Evolutionary conservation across 1,140 invertebrate species (phyloP).

Genomic region (Meteorus sp.): DNA sequence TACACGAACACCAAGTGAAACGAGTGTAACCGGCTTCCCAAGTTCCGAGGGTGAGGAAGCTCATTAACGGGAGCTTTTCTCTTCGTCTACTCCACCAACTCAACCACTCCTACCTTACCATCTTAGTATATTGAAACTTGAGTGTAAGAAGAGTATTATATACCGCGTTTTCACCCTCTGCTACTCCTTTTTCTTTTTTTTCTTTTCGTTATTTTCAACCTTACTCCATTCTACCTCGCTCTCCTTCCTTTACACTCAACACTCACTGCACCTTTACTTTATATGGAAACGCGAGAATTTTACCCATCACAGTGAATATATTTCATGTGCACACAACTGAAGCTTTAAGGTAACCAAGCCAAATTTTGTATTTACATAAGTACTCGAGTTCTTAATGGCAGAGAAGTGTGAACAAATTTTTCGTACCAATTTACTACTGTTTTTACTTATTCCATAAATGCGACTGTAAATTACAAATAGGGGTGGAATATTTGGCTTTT

Average conservation of each 20-base stretch:
- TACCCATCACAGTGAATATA: neutral
- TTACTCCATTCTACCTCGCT: no score
- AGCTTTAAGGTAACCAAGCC: conserved; percentile 30
- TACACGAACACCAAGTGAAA: conserved; percentile 38
- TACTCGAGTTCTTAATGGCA: conserved; percentile 36
- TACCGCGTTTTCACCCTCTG: no score
- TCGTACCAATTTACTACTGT: conserved; percentile 1
- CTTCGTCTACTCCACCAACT: conserved; percentile 5
- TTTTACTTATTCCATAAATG: neutral
- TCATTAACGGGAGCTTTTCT: conserved; percentile 58
- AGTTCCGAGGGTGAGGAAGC: conserved; percentile 55
- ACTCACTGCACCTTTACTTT: no score
- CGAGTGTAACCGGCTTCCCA: conserved; percentile 52
- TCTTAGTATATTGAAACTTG: no score
- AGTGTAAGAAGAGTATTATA: no score
- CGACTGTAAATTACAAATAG: no score
- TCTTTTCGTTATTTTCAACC: no score
- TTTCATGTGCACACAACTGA: neutral
- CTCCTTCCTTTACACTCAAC: no score
- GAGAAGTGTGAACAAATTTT: conserved; percentile 30
- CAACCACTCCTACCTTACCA: no score
- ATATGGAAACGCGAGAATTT: neutral
- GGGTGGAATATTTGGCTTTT: no score
- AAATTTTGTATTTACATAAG: conserved; percentile 47
- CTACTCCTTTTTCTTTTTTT: no score